Conservation (phyloP, 2,888 invertebrate genomes). For the Drepanosiphum platanoidis region DNA sequence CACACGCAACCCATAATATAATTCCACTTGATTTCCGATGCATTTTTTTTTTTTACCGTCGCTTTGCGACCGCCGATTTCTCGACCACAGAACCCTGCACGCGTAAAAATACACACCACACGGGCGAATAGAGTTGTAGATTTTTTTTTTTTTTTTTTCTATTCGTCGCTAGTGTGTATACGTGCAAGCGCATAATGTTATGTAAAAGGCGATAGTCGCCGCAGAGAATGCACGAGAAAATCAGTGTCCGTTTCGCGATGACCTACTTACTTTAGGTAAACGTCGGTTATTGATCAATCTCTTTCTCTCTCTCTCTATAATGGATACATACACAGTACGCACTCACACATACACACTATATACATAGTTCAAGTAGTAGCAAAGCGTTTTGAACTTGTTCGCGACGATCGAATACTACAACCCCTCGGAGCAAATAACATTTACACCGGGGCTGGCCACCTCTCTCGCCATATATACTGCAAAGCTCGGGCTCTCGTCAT, state of each 20-base stretch:
- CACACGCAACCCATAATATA: neutral
- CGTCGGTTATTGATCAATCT: slow-evolving; percentile 59
- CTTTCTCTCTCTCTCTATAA: slow-evolving; percentile 10
- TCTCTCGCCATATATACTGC: no score
- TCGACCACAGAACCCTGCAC: slow-evolving; percentile 10
- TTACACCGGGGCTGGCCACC: neutral
- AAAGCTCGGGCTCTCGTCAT: no score
- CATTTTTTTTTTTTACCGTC: slow-evolving; percentile 21
- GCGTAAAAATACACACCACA: neutral
- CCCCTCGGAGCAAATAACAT: neutral
- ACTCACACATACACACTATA: neutral
- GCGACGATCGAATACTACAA: neutral
- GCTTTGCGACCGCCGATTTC: slow-evolving; percentile 46
- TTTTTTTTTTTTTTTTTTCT: neutral
- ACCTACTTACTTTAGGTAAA: slow-evolving; percentile 56
- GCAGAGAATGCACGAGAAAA: slow-evolving; percentile 35
- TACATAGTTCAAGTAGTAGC: neutral
- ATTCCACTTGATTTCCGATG: slow-evolving; percentile 47
- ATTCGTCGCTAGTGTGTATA: neutral
- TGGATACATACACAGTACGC: slow-evolving; percentile 25
- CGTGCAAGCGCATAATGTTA: neutral
- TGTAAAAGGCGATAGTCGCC: neutral
- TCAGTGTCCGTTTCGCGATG: slow-evolving; percentile 58
- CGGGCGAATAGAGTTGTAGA: neutral
- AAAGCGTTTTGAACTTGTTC: slow-evolving; percentile 27